Evolutionary conservation across 2,113 vertebrate species (phyloP), one percentile per base, ranked within the genome.

Genomic region (Calonectris borealis): DNA sequence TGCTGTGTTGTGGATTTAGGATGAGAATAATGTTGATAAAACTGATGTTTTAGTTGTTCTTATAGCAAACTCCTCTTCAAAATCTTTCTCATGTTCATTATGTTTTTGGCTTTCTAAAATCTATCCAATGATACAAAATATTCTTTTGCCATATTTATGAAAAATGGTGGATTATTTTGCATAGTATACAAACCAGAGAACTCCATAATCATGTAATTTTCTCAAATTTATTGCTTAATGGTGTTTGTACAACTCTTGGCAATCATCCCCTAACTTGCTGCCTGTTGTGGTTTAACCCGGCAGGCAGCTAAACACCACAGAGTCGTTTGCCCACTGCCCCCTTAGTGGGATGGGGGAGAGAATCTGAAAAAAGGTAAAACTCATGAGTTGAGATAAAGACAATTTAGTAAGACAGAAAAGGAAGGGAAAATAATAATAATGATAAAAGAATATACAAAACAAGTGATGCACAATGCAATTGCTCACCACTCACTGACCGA

Each of bases 231-330:
- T 86, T 90, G 8, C 46, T 89, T 95, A 62, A 18, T 21, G 9
- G 7, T 83, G 13, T 80, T 70, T 96, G 40, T 52, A 52, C 51
- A 60, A 72, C 7, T 60, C 46, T 77, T 49, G 48, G 44, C 10
- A 94, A 54, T 83, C 36, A 73, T 87, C 90, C 78, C 64, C 60
- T 61, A 96, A 94, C 94, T 88, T 89, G 48, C 49, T n/a, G 57
- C 22, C 13, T 58, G 57, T 58, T 8, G 4, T 22, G 13, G 32
- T 58, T 58, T 58, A 58, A 57, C 54, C 54, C 7, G 2, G 31
- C 3, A 57, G 54, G 11, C 54, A 57, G 54, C 52, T 54, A 29
- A 54, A 54, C 27, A 54, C 52, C 52, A 54, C 27, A 54, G 27
- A 54, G 16, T 5, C 9, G 10, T 29, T 29, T 3, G 27, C 27